Percentiles rank a stretch among this genome's conserved stretches.
These are phyloP conservation scores for Apogon hyalosoma DNA, from an alignment of 2,797 vertebrate species.

Conservation along the genomic window DNA sequence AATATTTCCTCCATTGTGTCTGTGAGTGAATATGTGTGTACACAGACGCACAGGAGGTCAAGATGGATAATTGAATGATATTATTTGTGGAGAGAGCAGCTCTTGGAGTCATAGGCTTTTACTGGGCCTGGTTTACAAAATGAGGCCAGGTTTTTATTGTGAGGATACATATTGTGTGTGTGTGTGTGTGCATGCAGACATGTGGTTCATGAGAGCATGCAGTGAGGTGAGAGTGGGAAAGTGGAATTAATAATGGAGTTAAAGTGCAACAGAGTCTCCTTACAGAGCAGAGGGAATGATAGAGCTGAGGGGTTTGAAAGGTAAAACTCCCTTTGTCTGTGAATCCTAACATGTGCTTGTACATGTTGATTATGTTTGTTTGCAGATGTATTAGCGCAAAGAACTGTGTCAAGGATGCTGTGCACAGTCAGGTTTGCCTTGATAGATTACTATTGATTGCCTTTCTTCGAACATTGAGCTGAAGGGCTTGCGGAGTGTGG, in stretches of 20 bases:
- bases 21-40: background rate
- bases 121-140: constrained; percentile 38
- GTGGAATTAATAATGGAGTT: constrained; percentile 75
- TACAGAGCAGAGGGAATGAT: constrained; percentile 41
- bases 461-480: constrained; percentile 49
- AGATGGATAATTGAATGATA: constrained; percentile 62
- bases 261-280: constrained; percentile 34
- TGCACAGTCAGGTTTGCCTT: constrained; percentile 46
- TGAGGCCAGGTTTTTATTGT: constrained; percentile 23
- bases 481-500: constrained; percentile 28
- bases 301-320: constrained; percentile 42
- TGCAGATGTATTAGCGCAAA: constrained; percentile 23
- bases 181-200: background rate
- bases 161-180: constrained; percentile 1
- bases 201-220: background rate
- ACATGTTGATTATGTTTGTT: background rate
- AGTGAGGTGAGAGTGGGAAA: constrained; percentile 51
- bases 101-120: constrained; percentile 34
- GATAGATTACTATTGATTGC: constrained; percentile 79
- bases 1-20: constrained; percentile 11
- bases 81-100: constrained; percentile 34
- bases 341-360: background rate
- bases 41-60: background rate
- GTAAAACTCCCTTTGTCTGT: constrained; percentile 40
- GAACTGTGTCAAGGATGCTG: constrained; percentile 67